These are phyloP conservation scores for Netelia melanura DNA, from an alignment of 2,888 invertebrate species.

Conservation along the genomic window DNA sequence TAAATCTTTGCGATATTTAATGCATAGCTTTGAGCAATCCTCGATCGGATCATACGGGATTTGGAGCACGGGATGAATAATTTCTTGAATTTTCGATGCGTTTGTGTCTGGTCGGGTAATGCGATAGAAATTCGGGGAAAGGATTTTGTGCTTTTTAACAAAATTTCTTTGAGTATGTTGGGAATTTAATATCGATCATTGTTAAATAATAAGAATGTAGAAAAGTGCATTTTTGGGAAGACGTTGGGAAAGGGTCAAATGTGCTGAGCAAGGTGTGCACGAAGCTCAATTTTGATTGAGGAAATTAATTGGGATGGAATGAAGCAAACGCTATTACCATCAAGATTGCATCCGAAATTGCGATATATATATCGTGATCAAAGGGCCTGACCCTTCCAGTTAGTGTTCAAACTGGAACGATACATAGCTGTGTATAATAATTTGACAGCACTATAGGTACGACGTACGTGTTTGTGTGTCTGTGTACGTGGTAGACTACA, in stretches of 20 bases:
- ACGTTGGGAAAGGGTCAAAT: constrained; percentile 14
- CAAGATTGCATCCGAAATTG: constrained; percentile 49
- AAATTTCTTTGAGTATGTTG: not conserved
- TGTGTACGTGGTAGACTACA: not conserved
- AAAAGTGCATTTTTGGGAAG: too few species aligned
- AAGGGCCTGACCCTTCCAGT: constrained; percentile 52
- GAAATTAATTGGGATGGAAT: constrained; percentile 62
- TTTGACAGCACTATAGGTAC: too few species aligned
- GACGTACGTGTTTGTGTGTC: too few species aligned
- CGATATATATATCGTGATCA: constrained; percentile 29
- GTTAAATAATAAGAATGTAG: too few species aligned
- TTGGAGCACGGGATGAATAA: not conserved
- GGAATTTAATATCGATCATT: not conserved
- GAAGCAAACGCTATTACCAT: constrained; percentile 44
- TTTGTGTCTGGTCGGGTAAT: not conserved
- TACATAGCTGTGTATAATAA: not conserved
- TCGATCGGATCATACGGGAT: constrained; percentile 1
- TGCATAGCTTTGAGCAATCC: not conserved
- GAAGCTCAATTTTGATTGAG: constrained; percentile 52
- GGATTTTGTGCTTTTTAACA: not conserved
- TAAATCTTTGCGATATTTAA: constrained; percentile 35
- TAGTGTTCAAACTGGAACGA: constrained; percentile 28
- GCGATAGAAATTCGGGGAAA: too few species aligned
- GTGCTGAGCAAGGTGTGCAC: constrained; percentile 20
- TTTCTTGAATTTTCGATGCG: not conserved